A percentile compares a stretch with the other conserved stretches of the same genome.
phyloP scores from a whole-genome alignment of 2,113 vertebrate genomes.

The Azemiops feae region DNA sequence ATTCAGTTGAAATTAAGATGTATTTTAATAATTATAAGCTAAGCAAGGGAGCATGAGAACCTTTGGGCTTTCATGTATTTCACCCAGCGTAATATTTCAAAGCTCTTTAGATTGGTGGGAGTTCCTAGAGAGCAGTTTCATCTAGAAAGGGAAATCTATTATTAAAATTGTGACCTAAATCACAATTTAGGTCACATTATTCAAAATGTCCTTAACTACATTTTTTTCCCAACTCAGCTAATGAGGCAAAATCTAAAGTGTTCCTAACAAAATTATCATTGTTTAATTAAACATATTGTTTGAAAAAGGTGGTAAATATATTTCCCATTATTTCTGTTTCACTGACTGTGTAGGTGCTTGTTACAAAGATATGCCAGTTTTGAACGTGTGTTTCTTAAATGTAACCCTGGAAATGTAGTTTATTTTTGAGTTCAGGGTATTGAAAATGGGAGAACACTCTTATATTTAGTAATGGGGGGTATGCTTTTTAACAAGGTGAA shows the following conservation, averaged over 20 bases:
- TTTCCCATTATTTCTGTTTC: neutral
- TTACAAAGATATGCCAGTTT: neutral
- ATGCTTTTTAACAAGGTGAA: neutral
- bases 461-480: neutral
- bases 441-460: neutral
- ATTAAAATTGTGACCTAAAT: conserved; percentile 14
- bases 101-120: neutral
- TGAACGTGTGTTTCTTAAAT: neutral
- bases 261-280: neutral
- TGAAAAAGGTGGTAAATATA: neutral
- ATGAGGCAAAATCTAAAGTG: neutral
- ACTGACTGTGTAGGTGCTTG: neutral
- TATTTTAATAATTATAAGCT: conserved; percentile 19
- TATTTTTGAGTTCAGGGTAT: neutral
- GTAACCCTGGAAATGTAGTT: neutral
- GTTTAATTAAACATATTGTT: neutral
- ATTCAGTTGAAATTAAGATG: conserved; percentile 24
- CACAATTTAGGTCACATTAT: neutral
- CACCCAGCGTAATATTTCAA: conserved; percentile 6
- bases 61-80: neutral
- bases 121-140: conserved; percentile 6
- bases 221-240: neutral
- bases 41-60: neutral
- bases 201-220: neutral
- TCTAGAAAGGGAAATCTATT: conserved; percentile 13